These are phyloP conservation scores for Lycorma delicatula DNA, from an alignment of 1,140 invertebrate species.

Conservation along the genomic window DNA sequence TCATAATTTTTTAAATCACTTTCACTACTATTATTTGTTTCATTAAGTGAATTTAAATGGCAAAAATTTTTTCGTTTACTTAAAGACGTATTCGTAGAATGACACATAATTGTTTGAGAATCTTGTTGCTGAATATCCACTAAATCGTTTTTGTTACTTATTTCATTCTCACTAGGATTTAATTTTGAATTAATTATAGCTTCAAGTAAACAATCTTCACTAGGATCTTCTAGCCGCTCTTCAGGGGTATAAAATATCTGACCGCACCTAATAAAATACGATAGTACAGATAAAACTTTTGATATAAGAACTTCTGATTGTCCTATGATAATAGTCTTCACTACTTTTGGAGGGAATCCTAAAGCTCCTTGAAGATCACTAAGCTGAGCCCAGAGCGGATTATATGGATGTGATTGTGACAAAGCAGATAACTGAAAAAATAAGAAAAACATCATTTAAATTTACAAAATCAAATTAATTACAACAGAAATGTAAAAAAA, in stretches of 20 bases:
- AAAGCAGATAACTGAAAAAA: constrained; percentile 39
- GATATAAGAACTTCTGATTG: constrained; percentile 48
- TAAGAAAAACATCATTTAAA: not conserved
- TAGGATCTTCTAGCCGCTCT: not conserved
- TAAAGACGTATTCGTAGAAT: too few species aligned
- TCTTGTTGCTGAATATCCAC: too few species aligned
- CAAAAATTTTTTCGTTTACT: too few species aligned
- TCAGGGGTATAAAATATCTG: constrained; percentile 44
- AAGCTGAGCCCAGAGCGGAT: constrained; percentile 79
- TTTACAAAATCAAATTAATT: too few species aligned
- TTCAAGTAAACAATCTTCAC: not conserved
- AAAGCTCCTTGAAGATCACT: constrained; percentile 75
- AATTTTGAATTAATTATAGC: too few species aligned
- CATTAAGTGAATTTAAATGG: too few species aligned
- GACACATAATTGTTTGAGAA: not conserved
- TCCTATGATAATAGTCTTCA: constrained; percentile 65
- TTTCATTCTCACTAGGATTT: too few species aligned
- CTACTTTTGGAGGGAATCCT: constrained; percentile 61
- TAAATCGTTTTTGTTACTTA: too few species aligned
- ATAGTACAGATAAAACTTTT: constrained; percentile 57
- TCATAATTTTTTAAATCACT: not conserved
- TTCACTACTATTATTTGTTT: too few species aligned
- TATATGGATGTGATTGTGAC: constrained; percentile 46
- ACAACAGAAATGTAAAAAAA: too few species aligned
- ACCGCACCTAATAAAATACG: constrained; percentile 75